Percentiles rank a stretch among this genome's conserved stretches.
Evolutionary conservation across 2,888 invertebrate species (phyloP).

Genomic region (Aporophyla lueneburgensis): DNA sequence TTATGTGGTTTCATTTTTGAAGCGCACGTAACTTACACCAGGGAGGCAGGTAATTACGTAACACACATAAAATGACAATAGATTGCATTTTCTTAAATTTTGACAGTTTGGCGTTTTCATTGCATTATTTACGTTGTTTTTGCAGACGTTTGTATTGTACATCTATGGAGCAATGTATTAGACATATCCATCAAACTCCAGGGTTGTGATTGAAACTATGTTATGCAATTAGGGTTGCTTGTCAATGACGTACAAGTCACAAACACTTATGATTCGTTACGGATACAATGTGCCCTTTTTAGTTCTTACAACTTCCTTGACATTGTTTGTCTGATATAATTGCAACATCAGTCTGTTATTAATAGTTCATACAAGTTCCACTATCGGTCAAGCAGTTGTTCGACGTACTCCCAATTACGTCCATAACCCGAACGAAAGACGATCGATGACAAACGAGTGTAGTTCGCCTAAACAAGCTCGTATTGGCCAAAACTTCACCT

Average conservation of each 20-base stretch:
- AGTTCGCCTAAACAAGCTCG: slow-evolving; percentile 20
- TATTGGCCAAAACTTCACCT: slow-evolving; percentile 27
- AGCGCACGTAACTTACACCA: background rate
- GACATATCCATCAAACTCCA: background rate
- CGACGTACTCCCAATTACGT: background rate
- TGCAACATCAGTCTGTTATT: background rate
- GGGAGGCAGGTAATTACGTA: background rate
- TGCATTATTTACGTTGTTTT: background rate
- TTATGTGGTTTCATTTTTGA: background rate
- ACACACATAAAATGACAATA: background rate
- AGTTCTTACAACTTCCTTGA: background rate
- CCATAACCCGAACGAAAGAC: background rate
- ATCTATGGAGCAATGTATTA: background rate
- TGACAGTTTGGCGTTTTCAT: background rate
- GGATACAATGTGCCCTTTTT: background rate
- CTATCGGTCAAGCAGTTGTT: background rate
- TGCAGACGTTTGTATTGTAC: background rate
- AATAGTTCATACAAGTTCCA: slow-evolving; percentile 19
- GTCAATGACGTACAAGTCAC: no score
- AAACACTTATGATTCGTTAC: background rate
- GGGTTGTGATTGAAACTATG: background rate
- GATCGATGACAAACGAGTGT: slow-evolving; percentile 40
- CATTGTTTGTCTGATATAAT: background rate
- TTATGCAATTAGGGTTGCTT: background rate
- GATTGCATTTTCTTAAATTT: background rate